Conservation (phyloP, 2,113 vertebrate genomes). For the Anolis carolinensis region DNA sequence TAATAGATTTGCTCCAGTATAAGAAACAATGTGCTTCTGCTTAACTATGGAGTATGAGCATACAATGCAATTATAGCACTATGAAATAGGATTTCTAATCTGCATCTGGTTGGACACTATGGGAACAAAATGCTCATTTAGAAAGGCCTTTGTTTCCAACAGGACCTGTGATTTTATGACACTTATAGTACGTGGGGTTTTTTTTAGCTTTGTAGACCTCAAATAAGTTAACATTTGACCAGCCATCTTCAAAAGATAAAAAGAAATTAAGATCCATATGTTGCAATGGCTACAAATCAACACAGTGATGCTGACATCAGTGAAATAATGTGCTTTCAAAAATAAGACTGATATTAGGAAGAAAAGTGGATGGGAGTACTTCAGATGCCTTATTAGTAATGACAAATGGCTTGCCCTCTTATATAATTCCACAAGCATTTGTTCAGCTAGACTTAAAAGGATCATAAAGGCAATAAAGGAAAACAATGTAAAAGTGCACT, state of each 20-base stretch:
- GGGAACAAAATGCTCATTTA: neutral
- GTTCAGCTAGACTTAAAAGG: neutral
- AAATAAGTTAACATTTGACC: neutral
- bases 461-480: neutral
- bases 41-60: neutral
- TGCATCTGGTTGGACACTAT: neutral
- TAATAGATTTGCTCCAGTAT: neutral
- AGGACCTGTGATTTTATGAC: neutral
- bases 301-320: neutral
- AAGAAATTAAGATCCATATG: neutral
- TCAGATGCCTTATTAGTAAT: neutral
- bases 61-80: neutral
- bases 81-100: neutral
- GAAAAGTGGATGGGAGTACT: neutral
- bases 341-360: neutral
- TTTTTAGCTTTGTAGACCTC: neutral
- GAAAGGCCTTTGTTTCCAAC: neutral
- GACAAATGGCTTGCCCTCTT: neutral
- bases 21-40: neutral
- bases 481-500: too few relatives aligned
- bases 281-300: neutral
- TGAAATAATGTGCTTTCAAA: neutral
- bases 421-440: neutral
- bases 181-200: neutral
- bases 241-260: neutral